Evolutionary conservation across 2,113 vertebrate species (phyloP), one percentile per base, ranked within the genome.

Genomic region (Macroglossus sobrinus): DNA sequence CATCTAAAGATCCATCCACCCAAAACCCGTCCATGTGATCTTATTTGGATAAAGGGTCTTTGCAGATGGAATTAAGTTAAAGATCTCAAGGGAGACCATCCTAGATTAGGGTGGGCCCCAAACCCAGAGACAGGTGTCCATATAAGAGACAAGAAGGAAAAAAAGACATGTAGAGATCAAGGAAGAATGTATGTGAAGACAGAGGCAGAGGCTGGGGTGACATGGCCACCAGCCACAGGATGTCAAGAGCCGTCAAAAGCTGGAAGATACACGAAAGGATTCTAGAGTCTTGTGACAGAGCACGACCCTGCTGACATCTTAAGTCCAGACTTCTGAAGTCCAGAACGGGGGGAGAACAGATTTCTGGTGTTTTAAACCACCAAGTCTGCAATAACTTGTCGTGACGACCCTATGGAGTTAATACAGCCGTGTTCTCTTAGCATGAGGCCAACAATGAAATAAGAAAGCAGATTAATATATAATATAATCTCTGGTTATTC

Each of bases 251-350:
- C 7, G 1, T 7, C 16, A 7, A 50, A 45, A 50, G 28, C 45
- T 63, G 9, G 3, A 16, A 0, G 0, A 7, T 2, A 2, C 18
- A 33, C 47, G 13, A 2, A 35, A 76, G 30, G 10, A 6, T 15
- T 13, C 26, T 16, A 45, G 10, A 26, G 50, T 7, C 15, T 53
- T n/a, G 4, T 2, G 28, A 33, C 2, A 35, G 53, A 71, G 18
- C 7, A 3, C 0, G 9, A 10, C 26, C 26, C 64, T 26, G 16
- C 19, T 4, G 43, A 66, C 24, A 38, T 38, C 28, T 33, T n/a
- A 3, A 55, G 8, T 50, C 71, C 33, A 33, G 72, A 57, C 5
- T 40, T 82, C 55, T 15, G 40, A 16, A 55, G 59, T 89, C 28
- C 66, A 68, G 18, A 68, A 55, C 35, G 2, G 24, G 26, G 68